phyloP scores from a whole-genome alignment of 2,113 vertebrate genomes.

The Channa maculata region DNA sequence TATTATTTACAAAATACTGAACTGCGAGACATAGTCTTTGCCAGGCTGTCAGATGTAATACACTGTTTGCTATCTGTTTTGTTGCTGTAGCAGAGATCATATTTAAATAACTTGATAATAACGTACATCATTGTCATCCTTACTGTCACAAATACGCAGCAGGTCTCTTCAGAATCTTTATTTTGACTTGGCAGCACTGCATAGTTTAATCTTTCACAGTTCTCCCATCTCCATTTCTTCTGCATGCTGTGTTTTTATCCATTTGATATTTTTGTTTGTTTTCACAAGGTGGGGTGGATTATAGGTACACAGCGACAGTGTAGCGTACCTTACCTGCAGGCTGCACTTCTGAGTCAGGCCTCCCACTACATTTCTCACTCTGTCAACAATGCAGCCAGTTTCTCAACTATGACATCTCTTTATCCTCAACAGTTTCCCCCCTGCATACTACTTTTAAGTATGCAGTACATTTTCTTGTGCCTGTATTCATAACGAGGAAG shows the following conservation, averaged over 20 bases:
- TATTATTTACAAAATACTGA: too few relatives aligned
- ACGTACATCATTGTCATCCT: slow-evolving; percentile 5
- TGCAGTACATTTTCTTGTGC: slow-evolving; percentile 18
- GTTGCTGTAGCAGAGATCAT: slow-evolving; percentile 1
- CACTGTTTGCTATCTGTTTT: not conserved
- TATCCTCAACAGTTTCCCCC: slow-evolving; percentile 4
- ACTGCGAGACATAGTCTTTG: not conserved
- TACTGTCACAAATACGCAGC: slow-evolving; percentile 30
- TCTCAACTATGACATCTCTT: slow-evolving; percentile 30
- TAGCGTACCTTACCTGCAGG: slow-evolving; percentile 30
- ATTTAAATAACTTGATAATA: slow-evolving; percentile 25
- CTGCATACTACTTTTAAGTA: slow-evolving; percentile 25
- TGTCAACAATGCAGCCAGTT: slow-evolving; percentile 27
- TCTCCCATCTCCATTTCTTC: slow-evolving; percentile 4
- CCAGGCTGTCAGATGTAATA: not conserved
- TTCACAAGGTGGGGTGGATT: slow-evolving; percentile 8
- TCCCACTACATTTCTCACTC: slow-evolving; percentile 13
- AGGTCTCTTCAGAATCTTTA: slow-evolving; percentile 7
- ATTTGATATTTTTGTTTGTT: slow-evolving; percentile 16
- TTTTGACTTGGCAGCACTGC: slow-evolving; percentile 1
- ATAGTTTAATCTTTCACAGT: slow-evolving; percentile 15
- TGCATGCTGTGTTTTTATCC: slow-evolving; percentile 16
- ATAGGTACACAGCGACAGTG: slow-evolving; percentile 14
- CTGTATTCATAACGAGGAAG: slow-evolving; percentile 31
- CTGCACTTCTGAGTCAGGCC: slow-evolving; percentile 29